Evolutionary conservation across 2,113 vertebrate species (phyloP).

Genomic region (Leucosticte australis): DNA sequence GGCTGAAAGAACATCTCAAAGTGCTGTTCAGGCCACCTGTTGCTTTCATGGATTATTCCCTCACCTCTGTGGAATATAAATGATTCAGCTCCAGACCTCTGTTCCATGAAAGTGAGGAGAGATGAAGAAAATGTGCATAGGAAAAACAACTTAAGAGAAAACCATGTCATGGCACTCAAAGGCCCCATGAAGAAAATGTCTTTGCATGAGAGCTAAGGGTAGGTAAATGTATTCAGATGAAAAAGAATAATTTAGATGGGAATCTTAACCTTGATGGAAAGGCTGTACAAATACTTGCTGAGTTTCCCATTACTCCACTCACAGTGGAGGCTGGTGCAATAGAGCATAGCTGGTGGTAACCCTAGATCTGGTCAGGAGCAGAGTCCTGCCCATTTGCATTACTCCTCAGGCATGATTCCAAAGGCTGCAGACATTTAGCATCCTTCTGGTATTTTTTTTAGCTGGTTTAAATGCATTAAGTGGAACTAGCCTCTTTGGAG

Average conservation of each 20-base stretch:
- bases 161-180: not conserved
- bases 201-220: not conserved
- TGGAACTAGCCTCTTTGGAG: not conserved
- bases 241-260: not conserved
- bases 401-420: not conserved
- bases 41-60: conserved; percentile 4
- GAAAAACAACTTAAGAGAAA: not conserved
- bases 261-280: not conserved
- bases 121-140: not conserved
- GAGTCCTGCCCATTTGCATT: not conserved
- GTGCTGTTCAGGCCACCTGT: not conserved
- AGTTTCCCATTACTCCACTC: not conserved
- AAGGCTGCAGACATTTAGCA: not conserved
- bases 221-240: not conserved
- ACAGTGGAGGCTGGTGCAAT: not conserved
- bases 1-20: conserved; percentile 23
- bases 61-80: not conserved
- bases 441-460: not conserved
- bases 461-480: not conserved
- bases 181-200: not conserved
- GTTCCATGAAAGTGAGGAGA: not conserved
- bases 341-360: not conserved
- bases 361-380: not conserved
- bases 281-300: not conserved
- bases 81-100: not conserved